Conservation (phyloP, 2,113 vertebrate species). For the Gymnocephalus cernua region DNA sequence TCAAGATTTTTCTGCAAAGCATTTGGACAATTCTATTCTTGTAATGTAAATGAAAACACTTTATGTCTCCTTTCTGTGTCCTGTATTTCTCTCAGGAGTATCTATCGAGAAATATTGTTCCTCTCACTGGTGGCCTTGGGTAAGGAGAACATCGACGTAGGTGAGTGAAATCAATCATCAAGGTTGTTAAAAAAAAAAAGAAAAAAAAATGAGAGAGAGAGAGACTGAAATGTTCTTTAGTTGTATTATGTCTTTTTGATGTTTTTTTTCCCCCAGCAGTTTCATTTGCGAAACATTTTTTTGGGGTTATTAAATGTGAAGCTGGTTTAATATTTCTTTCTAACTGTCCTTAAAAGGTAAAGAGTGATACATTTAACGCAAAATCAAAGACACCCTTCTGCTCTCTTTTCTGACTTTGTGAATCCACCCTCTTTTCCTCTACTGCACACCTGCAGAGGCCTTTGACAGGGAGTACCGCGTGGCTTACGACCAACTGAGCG, state of each 20-base stretch:
- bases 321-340: too few relatives aligned
- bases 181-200: too few relatives aligned
- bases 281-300: too few relatives aligned
- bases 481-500: conserved; percentile 88
- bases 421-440: too few relatives aligned
- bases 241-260: background rate
- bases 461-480: conserved; percentile 93
- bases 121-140: conserved; percentile 95
- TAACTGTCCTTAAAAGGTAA: background rate
- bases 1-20: background rate
- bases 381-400: background rate
- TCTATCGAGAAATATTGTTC: conserved; percentile 97
- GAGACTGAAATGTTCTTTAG: background rate
- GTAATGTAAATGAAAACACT: background rate
- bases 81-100: conserved; percentile 86
- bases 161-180: conserved; percentile 82
- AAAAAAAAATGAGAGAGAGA: too few relatives aligned
- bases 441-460: conserved; percentile 86
- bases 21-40: background rate
- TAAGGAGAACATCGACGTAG: conserved; percentile 96
- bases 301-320: background rate
- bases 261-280: too few relatives aligned
- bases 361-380: background rate
- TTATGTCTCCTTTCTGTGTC: background rate
- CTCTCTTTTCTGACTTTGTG: background rate